A percentile compares a stretch with the other conserved stretches of the same genome.
phyloP scores from a whole-genome alignment of 2,888 invertebrate genomes.

The Catocala sponsa region DNA sequence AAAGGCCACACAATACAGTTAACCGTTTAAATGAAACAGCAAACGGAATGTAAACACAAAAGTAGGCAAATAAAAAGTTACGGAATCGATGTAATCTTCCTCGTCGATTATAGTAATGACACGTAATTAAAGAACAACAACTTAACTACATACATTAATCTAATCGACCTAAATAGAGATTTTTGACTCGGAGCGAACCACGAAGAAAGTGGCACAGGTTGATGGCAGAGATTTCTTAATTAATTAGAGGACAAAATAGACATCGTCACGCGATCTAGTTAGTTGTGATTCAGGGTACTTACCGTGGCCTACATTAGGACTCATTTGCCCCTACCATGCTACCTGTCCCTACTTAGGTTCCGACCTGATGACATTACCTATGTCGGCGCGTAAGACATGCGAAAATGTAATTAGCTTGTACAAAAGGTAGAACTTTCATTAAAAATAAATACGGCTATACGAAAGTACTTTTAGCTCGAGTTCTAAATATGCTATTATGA shows the following conservation, averaged over 20 bases:
- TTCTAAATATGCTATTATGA: no score
- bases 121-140: constrained; percentile 5
- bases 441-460: no score
- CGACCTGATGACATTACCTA: constrained; percentile 25
- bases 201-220: constrained; percentile 72
- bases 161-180: constrained; percentile 52
- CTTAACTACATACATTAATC: constrained; percentile 41
- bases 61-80: not conserved
- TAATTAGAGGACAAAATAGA: constrained; percentile 77
- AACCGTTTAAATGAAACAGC: no score
- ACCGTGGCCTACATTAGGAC: constrained; percentile 63
- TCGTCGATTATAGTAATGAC: not conserved
- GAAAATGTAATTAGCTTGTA: constrained; percentile 37
- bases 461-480: no score
- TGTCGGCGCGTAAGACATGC: constrained; percentile 35
- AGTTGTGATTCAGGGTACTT: constrained; percentile 61
- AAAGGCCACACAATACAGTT: no score
- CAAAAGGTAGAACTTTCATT: constrained; percentile 1
- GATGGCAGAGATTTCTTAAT: constrained; percentile 79
- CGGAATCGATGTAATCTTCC: not conserved
- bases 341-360: constrained; percentile 27
- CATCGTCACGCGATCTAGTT: constrained; percentile 71
- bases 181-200: constrained; percentile 50
- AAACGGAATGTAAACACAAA: not conserved
- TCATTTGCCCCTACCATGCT: constrained; percentile 45